phyloP scores from a whole-genome alignment of 2,797 vertebrate species.

The Esox masquinongy region DNA sequence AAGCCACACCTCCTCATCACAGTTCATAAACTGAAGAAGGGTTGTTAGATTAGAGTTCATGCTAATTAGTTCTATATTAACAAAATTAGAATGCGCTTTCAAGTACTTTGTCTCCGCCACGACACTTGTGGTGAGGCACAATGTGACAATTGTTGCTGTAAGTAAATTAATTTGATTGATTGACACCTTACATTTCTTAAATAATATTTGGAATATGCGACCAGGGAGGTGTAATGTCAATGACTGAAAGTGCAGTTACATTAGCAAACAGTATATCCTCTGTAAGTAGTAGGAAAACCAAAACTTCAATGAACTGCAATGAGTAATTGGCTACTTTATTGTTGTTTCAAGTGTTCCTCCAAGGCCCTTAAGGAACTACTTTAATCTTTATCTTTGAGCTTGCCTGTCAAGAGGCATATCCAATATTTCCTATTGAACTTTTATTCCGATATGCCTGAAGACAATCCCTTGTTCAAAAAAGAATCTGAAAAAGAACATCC shows the following conservation, averaged over 20 bases:
- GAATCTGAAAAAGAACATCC: conserved; percentile 1
- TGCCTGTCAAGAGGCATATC: conserved; percentile 41
- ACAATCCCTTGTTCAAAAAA: conserved; percentile 35
- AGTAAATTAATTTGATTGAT: background rate
- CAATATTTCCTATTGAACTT: conserved; percentile 42
- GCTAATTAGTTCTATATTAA: background rate
- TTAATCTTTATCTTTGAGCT: conserved; percentile 35
- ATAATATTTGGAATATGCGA: background rate
- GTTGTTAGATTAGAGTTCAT: conserved; percentile 68
- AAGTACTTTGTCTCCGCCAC: background rate
- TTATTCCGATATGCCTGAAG: conserved; percentile 38
- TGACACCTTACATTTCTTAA: background rate
- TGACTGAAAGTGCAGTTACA: background rate
- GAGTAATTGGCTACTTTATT: conserved; percentile 26
- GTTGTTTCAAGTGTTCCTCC: conserved; percentile 26
- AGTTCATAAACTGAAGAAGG: conserved; percentile 44
- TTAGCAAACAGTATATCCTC: background rate
- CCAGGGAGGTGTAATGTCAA: background rate
- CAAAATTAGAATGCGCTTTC: too few species aligned
- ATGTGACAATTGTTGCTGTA: background rate
- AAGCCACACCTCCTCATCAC: conserved; percentile 64
- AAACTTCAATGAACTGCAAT: conserved; percentile 25
- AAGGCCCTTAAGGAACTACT: conserved; percentile 22
- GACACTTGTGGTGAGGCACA: background rate
- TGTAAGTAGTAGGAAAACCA: background rate